Evolutionary conservation across 53 echinoderm and acorn worm genomes (phyloP).

Genomic region (Arbacia lixula): DNA sequence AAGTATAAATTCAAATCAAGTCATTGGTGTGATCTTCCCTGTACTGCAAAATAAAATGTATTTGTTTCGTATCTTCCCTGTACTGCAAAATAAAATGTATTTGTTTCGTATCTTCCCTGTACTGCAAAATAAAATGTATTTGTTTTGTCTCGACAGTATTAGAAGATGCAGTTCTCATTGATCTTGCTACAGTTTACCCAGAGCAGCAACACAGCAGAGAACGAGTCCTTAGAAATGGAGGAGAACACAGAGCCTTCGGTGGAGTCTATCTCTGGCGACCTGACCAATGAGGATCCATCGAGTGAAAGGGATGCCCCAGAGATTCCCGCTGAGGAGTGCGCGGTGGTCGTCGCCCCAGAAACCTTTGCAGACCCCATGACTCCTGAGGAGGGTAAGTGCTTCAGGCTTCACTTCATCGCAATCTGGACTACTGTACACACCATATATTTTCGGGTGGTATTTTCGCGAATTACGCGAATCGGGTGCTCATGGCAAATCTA

Average conservation of each 20-base stretch:
- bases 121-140: background rate
- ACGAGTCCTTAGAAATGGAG: conserved; percentile 26
- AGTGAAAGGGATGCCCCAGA: conserved; percentile 43
- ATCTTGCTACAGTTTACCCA: conserved; percentile 21
- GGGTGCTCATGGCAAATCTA: no score
- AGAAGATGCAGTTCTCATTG: background rate
- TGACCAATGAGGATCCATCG: conserved; percentile 27
- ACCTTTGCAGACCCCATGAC: conserved; percentile 33
- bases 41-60: no score
- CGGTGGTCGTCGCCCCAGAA: conserved; percentile 20
- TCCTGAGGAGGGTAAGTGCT: conserved; percentile 48
- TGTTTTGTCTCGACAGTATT: background rate
- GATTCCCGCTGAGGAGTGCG: conserved; percentile 3
- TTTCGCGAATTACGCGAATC: no score
- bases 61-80: no score
- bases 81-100: no score
- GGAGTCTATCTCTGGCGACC: conserved; percentile 20
- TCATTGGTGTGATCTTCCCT: no score
- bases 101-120: no score
- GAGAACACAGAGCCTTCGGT: conserved; percentile 11
- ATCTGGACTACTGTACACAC: no score
- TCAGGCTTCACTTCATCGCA: no score
- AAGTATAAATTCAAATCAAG: no score
- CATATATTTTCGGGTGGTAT: no score
- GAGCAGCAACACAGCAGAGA: conserved; percentile 4